A percentile compares a stretch with the other conserved stretches of the same genome.
Evolutionary conservation across 37 sponge, comb jelly and placozoan species (phyloP).

Genomic region (Theonella swinhoei): DNA sequence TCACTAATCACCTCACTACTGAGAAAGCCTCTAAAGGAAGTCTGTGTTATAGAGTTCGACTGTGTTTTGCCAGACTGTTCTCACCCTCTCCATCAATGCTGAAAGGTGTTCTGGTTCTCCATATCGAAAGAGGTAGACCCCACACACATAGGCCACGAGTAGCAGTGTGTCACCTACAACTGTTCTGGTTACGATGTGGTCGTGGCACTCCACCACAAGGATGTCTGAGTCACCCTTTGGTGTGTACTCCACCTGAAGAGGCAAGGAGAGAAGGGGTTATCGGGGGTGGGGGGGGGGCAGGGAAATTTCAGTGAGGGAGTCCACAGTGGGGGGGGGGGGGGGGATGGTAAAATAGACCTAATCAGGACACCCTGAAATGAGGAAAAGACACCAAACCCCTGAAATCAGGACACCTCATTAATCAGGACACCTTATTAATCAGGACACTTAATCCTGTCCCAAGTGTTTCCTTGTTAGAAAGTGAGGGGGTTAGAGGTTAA

Average conservation of each 20-base stretch:
- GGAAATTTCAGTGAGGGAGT: not conserved
- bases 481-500: no score
- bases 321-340: slow-evolving; percentile 18
- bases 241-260: not conserved
- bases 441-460: no score
- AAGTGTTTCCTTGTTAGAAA: not conserved
- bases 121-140: slow-evolving; percentile 73
- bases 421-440: no score
- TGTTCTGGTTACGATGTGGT: slow-evolving; percentile 14
- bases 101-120: slow-evolving; percentile 56
- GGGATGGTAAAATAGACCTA: not conserved
- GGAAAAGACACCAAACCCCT: no score
- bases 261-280: not conserved
- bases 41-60: no score
- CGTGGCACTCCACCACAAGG: slow-evolving; percentile 11
- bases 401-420: no score
- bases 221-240: not conserved
- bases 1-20: no score
- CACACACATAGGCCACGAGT: slow-evolving; percentile 64
- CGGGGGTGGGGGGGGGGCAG: not conserved
- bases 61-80: no score
- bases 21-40: no score
- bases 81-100: slow-evolving; percentile 58
- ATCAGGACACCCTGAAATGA: no score
- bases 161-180: slow-evolving; percentile 62